Percentiles rank a stretch among this genome's conserved stretches.
Conservation (phyloP, 2,888 invertebrate species). For the Acrobasis suavella region DNA sequence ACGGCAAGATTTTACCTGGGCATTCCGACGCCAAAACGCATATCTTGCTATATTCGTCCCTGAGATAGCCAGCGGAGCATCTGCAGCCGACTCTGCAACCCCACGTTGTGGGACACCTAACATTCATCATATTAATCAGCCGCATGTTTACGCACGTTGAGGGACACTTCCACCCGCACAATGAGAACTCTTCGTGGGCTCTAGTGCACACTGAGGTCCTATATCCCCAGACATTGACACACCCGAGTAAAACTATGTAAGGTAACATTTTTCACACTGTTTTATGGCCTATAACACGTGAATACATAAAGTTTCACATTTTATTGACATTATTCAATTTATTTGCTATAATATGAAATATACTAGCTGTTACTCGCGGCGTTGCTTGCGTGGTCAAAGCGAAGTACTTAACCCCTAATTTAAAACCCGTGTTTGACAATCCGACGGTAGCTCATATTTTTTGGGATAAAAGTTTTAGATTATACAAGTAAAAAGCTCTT, state of each 20-base stretch:
- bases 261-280: background rate
- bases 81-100: conserved; percentile 68
- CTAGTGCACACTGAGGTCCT: conserved; percentile 58
- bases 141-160: conserved; percentile 68
- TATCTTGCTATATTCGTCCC: conserved; percentile 62
- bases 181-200: conserved; percentile 61
- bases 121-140: conserved; percentile 36
- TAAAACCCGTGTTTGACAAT: too few species aligned
- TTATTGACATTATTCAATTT: too few species aligned
- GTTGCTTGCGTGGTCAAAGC: too few species aligned
- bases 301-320: too few species aligned
- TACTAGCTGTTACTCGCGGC: too few species aligned
- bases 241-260: background rate
- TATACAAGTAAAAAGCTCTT: too few species aligned
- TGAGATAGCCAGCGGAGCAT: conserved; percentile 62
- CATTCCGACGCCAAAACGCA: conserved; percentile 63
- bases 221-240: conserved; percentile 35
- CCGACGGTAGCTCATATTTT: too few species aligned
- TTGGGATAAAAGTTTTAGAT: too few species aligned
- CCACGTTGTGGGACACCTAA: conserved; percentile 58
- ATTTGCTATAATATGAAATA: too few species aligned
- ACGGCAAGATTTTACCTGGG: conserved; percentile 49
- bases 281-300: too few species aligned
- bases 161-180: conserved; percentile 70
- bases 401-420: too few species aligned